phyloP scores from a whole-genome alignment of 23 tunicate species.

The Clavelina lepadiformis region DNA sequence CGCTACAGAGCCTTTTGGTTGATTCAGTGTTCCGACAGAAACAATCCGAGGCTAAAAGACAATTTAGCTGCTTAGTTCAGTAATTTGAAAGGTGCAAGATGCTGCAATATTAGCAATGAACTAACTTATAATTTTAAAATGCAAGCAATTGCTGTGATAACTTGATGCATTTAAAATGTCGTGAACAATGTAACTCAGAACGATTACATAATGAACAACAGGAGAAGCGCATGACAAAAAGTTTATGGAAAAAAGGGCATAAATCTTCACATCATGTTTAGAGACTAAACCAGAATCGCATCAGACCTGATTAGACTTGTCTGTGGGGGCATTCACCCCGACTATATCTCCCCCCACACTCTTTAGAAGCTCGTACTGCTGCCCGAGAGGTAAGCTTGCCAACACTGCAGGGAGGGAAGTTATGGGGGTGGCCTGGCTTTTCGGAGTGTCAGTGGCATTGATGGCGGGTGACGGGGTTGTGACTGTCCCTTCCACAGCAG shows the following conservation, averaged over 20 bases:
- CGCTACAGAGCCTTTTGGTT: neutral
- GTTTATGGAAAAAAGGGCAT: no score
- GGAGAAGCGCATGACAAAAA: no score
- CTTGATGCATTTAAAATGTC: no score
- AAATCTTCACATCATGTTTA: no score
- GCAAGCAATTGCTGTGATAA: no score
- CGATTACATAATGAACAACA: no score
- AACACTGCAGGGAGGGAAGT: conserved; percentile 32
- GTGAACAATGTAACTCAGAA: no score
- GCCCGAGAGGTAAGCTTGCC: conserved; percentile 60
- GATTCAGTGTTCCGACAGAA: neutral
- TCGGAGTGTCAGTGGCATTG: conserved; percentile 9
- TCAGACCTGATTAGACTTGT: conserved; percentile 36
- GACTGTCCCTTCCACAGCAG: conserved; percentile 20
- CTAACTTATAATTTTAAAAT: no score
- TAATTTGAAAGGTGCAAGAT: no score
- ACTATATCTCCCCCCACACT: conserved; percentile 50
- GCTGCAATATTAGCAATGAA: no score
- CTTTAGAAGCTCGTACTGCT: conserved; percentile 78
- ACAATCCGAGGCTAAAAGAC: conserved; percentile 15
- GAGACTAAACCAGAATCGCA: no score
- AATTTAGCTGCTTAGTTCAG: no score
- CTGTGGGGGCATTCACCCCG: conserved; percentile 16
- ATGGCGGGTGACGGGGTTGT: conserved; percentile 12
- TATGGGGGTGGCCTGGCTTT: conserved; percentile 8